Percentiles rank a stretch among this genome's conserved stretches.
Conservation (phyloP, 2,888 invertebrate species). For the Andrena praecox region DNA sequence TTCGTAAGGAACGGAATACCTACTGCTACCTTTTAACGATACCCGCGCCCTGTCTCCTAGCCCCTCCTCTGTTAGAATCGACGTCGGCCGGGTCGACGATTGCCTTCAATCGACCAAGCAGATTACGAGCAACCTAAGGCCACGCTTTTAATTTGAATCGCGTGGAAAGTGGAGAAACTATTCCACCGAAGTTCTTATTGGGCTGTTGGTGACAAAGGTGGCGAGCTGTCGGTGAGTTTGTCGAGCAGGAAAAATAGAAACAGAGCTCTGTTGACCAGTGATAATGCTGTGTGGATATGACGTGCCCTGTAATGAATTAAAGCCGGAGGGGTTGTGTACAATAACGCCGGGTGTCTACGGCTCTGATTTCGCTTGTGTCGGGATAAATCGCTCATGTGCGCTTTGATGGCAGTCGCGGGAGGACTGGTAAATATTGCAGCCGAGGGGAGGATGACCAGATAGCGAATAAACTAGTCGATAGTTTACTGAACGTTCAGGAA, state of each 20-base stretch:
- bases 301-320: constrained; percentile 2
- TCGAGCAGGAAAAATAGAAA: constrained; percentile 3
- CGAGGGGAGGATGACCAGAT: neutral
- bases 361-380: constrained; percentile 10
- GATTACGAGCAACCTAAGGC: too few relatives aligned
- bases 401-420: neutral
- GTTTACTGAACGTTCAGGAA: constrained; percentile 13
- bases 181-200: neutral
- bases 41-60: neutral
- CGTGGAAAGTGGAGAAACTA: too few relatives aligned
- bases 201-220: neutral
- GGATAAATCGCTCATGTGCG: constrained; percentile 4
- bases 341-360: neutral
- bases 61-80: neutral
- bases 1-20: constrained; percentile 30
- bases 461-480: constrained; percentile 32
- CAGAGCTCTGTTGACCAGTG: neutral
- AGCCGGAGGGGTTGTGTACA: neutral
- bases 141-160: too few relatives aligned
- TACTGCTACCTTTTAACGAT: constrained; percentile 13
- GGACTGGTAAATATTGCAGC: constrained; percentile 8
- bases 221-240: neutral
- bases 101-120: too few relatives aligned
- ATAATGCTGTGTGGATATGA: constrained; percentile 12
- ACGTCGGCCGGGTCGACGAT: too few relatives aligned